phyloP scores from a whole-genome alignment of 1,140 invertebrate species.

The Brachionus paranguensis region DNA sequence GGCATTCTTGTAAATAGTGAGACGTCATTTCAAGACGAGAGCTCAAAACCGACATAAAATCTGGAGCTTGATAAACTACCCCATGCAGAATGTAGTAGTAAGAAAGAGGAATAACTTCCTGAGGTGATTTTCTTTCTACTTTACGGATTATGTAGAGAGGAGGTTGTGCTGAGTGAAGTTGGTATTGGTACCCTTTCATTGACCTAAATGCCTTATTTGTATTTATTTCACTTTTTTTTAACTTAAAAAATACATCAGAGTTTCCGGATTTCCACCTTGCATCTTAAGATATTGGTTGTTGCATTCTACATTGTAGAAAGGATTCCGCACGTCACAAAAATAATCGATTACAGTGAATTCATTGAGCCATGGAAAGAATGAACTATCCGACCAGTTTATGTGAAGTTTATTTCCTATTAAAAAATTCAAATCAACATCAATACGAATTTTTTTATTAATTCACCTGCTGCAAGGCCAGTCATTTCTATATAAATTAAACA shows the following conservation, averaged over 20 bases:
- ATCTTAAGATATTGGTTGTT: constrained; percentile 29
- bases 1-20: constrained; percentile 29
- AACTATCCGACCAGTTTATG: constrained; percentile 34
- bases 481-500: neutral
- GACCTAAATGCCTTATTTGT: neutral
- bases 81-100: constrained; percentile 37
- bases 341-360: constrained; percentile 32
- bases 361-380: constrained; percentile 36
- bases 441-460: neutral
- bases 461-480: neutral
- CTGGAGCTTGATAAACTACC: constrained; percentile 30
- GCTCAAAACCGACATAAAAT: constrained; percentile 29
- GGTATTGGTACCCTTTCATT: constrained; percentile 11
- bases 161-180: constrained; percentile 14
- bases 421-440: neutral
- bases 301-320: constrained; percentile 37
- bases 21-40: constrained; percentile 33
- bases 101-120: constrained; percentile 23
- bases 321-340: constrained; percentile 30
- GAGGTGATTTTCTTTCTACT: neutral
- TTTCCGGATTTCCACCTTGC: constrained; percentile 21
- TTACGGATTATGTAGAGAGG: constrained; percentile 24
- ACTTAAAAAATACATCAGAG: neutral
- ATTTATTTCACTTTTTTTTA: neutral
- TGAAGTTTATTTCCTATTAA: constrained; percentile 24